These are phyloP conservation scores for Paracentrotus lividus DNA, from an alignment of 53 echinoderm and acorn worm species.

Conservation along the genomic window DNA sequence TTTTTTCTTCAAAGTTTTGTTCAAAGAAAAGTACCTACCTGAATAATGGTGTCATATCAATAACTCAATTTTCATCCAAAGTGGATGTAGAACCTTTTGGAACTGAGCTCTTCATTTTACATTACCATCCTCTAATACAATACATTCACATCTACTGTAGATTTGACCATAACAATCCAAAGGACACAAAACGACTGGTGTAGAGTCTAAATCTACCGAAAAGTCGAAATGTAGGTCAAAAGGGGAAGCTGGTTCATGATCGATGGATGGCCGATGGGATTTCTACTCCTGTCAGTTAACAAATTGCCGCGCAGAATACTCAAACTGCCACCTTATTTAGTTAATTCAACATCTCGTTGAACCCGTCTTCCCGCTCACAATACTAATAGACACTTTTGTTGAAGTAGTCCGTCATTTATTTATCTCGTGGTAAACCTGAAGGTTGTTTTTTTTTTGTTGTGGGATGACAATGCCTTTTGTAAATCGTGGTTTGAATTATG, in stretches of 20 bases:
- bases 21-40: no score
- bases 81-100: no score
- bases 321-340: not conserved
- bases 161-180: not conserved
- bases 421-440: no score
- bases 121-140: no score
- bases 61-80: no score
- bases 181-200: not conserved
- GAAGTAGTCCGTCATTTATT: not conserved
- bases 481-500: no score
- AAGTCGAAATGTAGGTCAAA: not conserved
- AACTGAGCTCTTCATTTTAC: no score
- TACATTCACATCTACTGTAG: not conserved
- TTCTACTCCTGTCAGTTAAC: slow-evolving; percentile 17
- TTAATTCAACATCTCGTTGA: slow-evolving; percentile 13
- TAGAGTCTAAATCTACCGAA: not conserved
- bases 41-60: no score
- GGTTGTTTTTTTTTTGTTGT: no score
- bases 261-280: slow-evolving; percentile 11
- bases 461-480: no score
- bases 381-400: slow-evolving; percentile 44
- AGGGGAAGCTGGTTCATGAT: not conserved
- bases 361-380: not conserved
- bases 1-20: no score
- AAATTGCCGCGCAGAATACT: slow-evolving; percentile 38